Evolutionary conservation across 1,140 invertebrate species (phyloP).

Genomic region (Druon quercuslanigerum): DNA sequence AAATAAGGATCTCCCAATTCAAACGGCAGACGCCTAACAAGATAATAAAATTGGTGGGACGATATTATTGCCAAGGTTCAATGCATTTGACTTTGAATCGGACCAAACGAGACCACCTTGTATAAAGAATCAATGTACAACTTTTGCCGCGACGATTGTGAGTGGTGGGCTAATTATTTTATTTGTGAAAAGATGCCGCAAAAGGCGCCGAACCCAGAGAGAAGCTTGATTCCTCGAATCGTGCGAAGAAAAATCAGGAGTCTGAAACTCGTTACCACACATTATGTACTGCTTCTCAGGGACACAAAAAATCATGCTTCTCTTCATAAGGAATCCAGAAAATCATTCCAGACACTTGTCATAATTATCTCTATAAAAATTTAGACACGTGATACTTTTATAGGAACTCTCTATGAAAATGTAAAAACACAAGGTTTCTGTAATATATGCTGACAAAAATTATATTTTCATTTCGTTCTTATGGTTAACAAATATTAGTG

Average conservation of each 20-base stretch:
- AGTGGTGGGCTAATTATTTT: conserved; percentile 48
- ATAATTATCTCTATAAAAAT: too few relatives aligned
- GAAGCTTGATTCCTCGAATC: conserved; percentile 45
- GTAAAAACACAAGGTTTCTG: neutral
- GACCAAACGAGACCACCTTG: conserved; percentile 57
- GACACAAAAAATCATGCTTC: neutral
- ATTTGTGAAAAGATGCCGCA: conserved; percentile 46
- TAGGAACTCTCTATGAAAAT: too few relatives aligned
- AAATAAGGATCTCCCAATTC: conserved; percentile 31
- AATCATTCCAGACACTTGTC: too few relatives aligned
- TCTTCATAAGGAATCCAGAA: neutral
- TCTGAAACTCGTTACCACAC: conserved; percentile 9
- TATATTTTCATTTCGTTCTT: neutral
- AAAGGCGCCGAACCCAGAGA: conserved; percentile 43
- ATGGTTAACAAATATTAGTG: too few relatives aligned
- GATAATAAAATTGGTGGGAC: conserved; percentile 64
- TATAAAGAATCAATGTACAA: conserved; percentile 53
- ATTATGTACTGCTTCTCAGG: neutral
- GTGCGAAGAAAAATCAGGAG: conserved; percentile 21
- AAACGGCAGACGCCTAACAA: conserved; percentile 51
- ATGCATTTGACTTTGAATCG: conserved; percentile 60
- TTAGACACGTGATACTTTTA: too few relatives aligned
- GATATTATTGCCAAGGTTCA: conserved; percentile 58
- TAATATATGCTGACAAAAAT: neutral
- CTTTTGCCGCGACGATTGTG: conserved; percentile 45